Conservation (phyloP, 2,797 vertebrate genomes). For the Dromococcyx pavoninus region DNA sequence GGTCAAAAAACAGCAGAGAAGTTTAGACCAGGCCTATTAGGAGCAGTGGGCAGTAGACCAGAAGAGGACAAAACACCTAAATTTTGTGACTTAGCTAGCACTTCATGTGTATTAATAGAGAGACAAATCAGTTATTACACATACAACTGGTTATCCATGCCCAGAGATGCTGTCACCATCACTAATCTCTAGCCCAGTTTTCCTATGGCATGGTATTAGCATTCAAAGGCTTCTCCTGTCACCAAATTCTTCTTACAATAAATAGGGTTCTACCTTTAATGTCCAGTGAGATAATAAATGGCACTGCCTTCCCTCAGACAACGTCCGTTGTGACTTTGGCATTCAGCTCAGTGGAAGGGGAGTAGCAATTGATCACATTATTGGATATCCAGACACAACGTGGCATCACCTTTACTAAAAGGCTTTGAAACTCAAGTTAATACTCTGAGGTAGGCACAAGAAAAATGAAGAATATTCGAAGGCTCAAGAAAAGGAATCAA, state of each 20-base stretch:
- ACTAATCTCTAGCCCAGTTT: not conserved
- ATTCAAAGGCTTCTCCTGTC: not conserved
- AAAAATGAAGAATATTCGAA: constrained; percentile 27
- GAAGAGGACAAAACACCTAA: rapidly evolving
- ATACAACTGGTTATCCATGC: not conserved
- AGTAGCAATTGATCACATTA: not conserved
- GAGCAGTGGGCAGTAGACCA: not conserved
- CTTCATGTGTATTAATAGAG: not conserved
- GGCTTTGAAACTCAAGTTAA: not conserved
- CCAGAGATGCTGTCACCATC: not conserved
- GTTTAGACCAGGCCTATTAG: not conserved
- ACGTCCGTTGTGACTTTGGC: not conserved
- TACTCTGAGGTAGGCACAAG: not conserved
- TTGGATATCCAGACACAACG: not conserved
- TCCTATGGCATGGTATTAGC: not conserved
- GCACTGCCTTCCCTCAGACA: not conserved
- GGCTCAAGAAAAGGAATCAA: constrained; percentile 23
- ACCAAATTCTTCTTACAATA: not conserved
- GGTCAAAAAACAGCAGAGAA: not conserved
- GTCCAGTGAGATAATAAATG: not conserved
- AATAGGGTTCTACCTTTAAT: not conserved
- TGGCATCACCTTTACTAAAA: not conserved
- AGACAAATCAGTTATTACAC: not conserved
- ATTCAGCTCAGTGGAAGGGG: not conserved
- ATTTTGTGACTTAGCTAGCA: not conserved